phyloP scores from a whole-genome alignment of 1,140 invertebrate genomes.

The Ridgeia piscesae region DNA sequence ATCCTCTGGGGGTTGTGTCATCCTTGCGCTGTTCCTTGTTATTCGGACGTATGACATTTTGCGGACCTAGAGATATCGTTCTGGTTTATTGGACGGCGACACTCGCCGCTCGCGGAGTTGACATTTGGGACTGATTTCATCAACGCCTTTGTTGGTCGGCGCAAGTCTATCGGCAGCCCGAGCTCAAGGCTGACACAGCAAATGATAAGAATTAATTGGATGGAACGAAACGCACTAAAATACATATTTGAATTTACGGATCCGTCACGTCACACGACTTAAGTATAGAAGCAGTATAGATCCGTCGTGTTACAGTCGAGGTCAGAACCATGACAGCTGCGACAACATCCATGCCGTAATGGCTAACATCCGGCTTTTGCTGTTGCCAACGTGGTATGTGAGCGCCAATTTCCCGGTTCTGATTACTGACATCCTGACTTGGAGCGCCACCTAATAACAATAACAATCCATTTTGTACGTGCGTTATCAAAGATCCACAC shows the following conservation, averaged over 20 bases:
- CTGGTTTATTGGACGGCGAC: background rate
- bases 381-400: background rate
- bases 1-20: background rate
- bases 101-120: background rate
- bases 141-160: background rate
- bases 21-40: background rate
- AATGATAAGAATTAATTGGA: background rate
- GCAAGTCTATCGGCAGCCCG: background rate
- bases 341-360: background rate
- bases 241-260: background rate
- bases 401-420: background rate
- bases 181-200: background rate
- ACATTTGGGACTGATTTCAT: constrained; percentile 5
- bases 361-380: background rate
- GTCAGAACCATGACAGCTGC: too few species aligned
- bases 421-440: background rate
- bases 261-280: background rate
- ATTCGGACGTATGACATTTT: background rate
- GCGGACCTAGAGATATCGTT: background rate
- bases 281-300: background rate
- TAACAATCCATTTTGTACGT: background rate
- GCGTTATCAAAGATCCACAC: background rate
- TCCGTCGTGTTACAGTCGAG: background rate
- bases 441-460: background rate
- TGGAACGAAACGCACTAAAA: background rate